These are phyloP conservation scores for Caerostris darwini DNA, from an alignment of 1,140 invertebrate species.

Conservation along the genomic window DNA sequence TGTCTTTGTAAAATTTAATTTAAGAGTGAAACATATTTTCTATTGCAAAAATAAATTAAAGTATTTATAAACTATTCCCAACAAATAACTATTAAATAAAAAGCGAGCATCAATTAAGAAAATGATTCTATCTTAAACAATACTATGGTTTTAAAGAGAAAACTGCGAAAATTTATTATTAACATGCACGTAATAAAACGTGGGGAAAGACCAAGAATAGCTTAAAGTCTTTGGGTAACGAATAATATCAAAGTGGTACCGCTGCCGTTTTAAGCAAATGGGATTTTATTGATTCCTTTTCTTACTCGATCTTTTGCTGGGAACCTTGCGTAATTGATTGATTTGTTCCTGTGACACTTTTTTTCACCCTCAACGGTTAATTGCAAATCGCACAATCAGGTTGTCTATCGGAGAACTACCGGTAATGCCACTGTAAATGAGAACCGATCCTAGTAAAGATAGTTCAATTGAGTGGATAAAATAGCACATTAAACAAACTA, in stretches of 20 bases:
- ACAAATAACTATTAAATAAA: too few species aligned
- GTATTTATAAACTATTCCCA: too few species aligned
- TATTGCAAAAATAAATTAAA: too few species aligned
- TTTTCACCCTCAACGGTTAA: constrained; percentile 11
- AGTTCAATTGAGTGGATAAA: background rate
- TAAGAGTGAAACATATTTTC: too few species aligned
- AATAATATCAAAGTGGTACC: background rate
- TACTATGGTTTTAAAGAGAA: too few species aligned
- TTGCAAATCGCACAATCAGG: constrained; percentile 26
- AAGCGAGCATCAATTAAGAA: too few species aligned
- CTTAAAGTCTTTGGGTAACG: background rate
- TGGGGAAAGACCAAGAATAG: background rate
- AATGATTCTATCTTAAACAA: too few species aligned
- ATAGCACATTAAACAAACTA: constrained; percentile 19
- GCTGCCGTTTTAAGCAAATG: constrained; percentile 5
- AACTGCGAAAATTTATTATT: too few species aligned
- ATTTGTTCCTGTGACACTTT: background rate
- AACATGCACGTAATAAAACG: too few species aligned
- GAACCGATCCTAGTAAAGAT: constrained; percentile 11
- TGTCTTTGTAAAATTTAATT: too few species aligned
- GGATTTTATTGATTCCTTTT: background rate
- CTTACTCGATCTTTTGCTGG: constrained; percentile 1
- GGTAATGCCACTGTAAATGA: constrained; percentile 22
- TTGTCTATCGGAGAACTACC: background rate
- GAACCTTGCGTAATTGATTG: constrained; percentile 17